phyloP scores from a whole-genome alignment of 2,113 vertebrate species.

The Spea bombifrons region DNA sequence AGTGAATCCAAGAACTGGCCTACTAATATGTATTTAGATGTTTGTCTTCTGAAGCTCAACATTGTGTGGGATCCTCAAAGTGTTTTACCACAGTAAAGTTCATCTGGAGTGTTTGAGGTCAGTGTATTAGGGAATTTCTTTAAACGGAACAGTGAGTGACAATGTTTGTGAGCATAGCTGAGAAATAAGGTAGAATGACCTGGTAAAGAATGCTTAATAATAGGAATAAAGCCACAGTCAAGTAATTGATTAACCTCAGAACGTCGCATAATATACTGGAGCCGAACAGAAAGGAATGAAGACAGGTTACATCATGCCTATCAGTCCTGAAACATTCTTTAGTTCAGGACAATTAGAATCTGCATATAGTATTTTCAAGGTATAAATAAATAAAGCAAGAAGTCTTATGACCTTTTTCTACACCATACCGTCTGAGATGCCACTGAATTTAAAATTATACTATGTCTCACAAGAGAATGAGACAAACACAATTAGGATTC shows the following conservation, averaged over 20 bases:
- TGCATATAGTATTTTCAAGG: constrained; percentile 39
- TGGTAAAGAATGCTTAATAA: constrained; percentile 62
- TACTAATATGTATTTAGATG: too few species aligned
- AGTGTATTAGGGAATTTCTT: not conserved
- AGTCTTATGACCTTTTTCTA: constrained; percentile 11
- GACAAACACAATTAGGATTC: too few species aligned
- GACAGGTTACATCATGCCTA: constrained; percentile 78
- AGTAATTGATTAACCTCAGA: constrained; percentile 77
- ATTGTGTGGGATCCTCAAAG: too few species aligned
- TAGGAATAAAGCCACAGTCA: constrained; percentile 61
- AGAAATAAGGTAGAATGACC: not conserved
- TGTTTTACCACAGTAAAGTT: too few species aligned
- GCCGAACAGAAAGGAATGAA: constrained; percentile 78
- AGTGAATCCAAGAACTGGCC: too few species aligned
- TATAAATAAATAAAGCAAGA: constrained; percentile 51
- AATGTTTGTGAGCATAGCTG: not conserved
- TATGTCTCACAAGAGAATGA: not conserved
- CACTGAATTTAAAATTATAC: not conserved
- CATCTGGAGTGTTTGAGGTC: not conserved
- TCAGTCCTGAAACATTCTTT: constrained; percentile 65
- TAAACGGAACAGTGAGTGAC: not conserved
- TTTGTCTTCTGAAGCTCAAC: too few species aligned
- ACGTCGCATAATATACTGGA: constrained; percentile 61
- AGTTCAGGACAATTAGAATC: constrained; percentile 59
- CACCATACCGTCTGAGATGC: not conserved